Base-by-base conservation (phyloP, 2,888 invertebrate genomes). In the Watsonalla binaria region DNA sequence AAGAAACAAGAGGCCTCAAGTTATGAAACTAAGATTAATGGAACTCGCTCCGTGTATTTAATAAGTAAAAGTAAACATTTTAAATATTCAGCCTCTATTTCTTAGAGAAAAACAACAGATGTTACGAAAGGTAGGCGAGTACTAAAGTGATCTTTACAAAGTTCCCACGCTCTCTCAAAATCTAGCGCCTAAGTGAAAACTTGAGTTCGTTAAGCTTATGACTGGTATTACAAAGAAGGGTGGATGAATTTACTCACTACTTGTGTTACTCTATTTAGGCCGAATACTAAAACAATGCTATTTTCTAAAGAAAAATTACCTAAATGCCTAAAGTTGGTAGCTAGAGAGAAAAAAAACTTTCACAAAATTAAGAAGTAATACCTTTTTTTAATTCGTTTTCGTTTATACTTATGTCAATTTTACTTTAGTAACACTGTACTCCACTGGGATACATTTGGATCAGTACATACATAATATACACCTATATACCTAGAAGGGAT, bases 21-120 rank as follows among this genome's bases (percentile, higher is more conserved):
- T 82, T 83, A 76, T 78, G 78, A 80, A 86, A 86, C 82, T 81
- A 84, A 86, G 84, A 86, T 86, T 84, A 84, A 88, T 86, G 82
- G 72, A 73, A 74, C 72, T 75, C 75, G 72, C 78, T 84, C 76
- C 77, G 75, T 77, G 74, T 80, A 86, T 76, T 81, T 86, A 78
- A 79, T 82, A 80, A 83, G 74, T 66, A 73, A 76, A 78, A 72
- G 70, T 74, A 72, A 70, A 66, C 11, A 49, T 39, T 49, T 15
- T 39, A 39, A 49, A 49, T 37, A 49, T 49, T 49, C 8, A n/a
- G 13, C 35, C 13, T 34, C 34, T 37, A 37, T 49, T 11, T 14
- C 14, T 6, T 13, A 4, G 37, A 49, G 49, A 37, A 37, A 49
- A 49, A 37, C 49, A 35, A 9, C 49, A 49, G 49, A 37, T 37